Base-by-base conservation (phyloP, 37 sponge, comb jelly and placozoan genomes). In the Oscarella lobularis region DNA sequence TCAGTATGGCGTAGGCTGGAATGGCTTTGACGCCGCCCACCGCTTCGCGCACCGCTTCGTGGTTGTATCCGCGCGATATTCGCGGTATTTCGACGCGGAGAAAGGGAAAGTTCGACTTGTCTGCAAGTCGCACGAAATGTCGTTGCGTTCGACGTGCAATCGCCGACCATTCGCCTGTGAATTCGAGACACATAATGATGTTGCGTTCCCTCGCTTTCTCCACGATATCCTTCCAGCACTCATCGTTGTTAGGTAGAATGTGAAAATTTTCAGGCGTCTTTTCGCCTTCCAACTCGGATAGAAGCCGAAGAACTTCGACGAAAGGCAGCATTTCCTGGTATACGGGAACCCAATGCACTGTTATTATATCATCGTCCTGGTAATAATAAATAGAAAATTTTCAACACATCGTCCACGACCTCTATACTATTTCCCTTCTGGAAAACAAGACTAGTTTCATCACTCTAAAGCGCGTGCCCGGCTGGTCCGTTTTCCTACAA, bases 181-280 rank as follows among this genome's bases (percentile, higher is more conserved):
- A 48, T 48, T 48, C 60, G 60, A 48, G 60, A 48, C 60, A 48
- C 60, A 48, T 9, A 9, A 48, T 9, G 20, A 9, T 20, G 60
- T 20, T 27, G 9, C 60, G 9, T 48, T 48, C 60, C 60, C 20
- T 48, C 14, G 60, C 9, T 20, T 48, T 48, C 60, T 48, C 60
- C 14, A 48, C 9, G 20, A 48, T 48, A 20, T 48, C 60, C 14
- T 27, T 48, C 60, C 60, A 48, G 60, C 60, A 48, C 60, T 48
- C 60, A 20, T 48, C 20, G 60, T 20, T 48, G 20, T 20, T 48
- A 9, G 60, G 60, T 27, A 48, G 60, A 20, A 48, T 48, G 60
- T 48, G 60, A 48, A 48, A 48, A 48, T 48, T 48, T 27, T 48
- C 60, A 48, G 60, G 60, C 60, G 60, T 48, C 60, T 48, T 20